A percentile compares a stretch with the other conserved stretches of the same genome.
These are phyloP conservation scores for Poecilobothrus nobilitatus DNA, from an alignment of 2,888 invertebrate species.

Conservation along the genomic window DNA sequence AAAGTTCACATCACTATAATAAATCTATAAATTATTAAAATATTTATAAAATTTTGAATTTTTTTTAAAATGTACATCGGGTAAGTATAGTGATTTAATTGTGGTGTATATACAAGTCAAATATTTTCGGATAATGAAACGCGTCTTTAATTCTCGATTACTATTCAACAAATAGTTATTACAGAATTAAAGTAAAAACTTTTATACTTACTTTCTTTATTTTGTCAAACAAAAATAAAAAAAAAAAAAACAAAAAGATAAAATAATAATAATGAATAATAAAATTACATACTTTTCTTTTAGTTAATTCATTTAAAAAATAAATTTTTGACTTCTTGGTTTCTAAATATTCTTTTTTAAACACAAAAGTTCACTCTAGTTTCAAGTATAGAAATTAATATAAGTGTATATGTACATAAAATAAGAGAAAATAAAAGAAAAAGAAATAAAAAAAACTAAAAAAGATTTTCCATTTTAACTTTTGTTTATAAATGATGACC, in stretches of 20 bases:
- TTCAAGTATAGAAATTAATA: background rate
- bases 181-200: background rate
- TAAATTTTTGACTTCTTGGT: background rate
- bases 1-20: background rate
- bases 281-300: background rate
- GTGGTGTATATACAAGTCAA: too few species aligned
- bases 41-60: background rate
- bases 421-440: background rate
- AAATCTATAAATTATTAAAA: background rate
- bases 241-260: background rate
- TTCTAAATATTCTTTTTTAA: background rate
- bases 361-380: background rate
- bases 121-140: background rate
- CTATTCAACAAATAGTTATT: background rate
- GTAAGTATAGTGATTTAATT: too few species aligned
- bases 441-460: too few species aligned
- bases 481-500: background rate
- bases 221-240: background rate
- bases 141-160: background rate
- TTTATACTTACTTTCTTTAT: slow-evolving; percentile 1
- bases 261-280: background rate
- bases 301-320: background rate
- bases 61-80: background rate
- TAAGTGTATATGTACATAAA: background rate
- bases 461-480: background rate